Base-by-base conservation (phyloP, 2,113 vertebrate genomes). In the Dicaeum eximium region DNA sequence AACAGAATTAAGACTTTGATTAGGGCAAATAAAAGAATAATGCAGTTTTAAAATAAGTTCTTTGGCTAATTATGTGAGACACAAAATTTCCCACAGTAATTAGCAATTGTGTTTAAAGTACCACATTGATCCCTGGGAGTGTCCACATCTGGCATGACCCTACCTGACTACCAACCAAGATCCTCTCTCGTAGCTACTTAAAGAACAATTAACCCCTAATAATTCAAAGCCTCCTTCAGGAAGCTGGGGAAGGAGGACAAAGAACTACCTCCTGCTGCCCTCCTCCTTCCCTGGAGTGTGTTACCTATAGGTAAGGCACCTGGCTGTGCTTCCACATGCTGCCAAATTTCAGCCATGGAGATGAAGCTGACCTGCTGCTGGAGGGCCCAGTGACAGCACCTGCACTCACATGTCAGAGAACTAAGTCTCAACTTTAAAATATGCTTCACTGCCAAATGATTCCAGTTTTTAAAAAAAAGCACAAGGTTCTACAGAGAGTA, bases 1-100 rank as follows among this genome's bases (percentile, higher is more conserved):
- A 92, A 60, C 42, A 79, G 37, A 88, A 70, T 13, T 88, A 88
- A 88, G 75, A 73, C 57, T 82, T 40, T 62, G n/a, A 94, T 66
- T 88, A 80, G 30, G 21, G 45, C 58, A 92, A 95, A 88, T 64
- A 94, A 93, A 93, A 88, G 66, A 82, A 58, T 42, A 82, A 73
- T 12, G 33, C 60, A 64, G 28, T 61, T 90, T 78, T 51, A 57
- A 93, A 93, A 20, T 30, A 47, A 71, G 42, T 75, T 77, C 25
- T 77, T 79, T 51, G 54, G 50, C 38, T 81, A 71, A 64, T 56
- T 42, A 35, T n/a, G 17, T 2, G 24, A 70, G 28, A 87, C 2
- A 45, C 22, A 61, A 18, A 6, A 86, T 47, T 90, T 94, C 85
- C 74, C 88, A 69, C 62, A 69, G 42, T 56, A 94, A 57, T 67